Evolutionary conservation across 2,113 vertebrate genomes (phyloP).

Genomic region (Chascanopsetta lugubris): DNA sequence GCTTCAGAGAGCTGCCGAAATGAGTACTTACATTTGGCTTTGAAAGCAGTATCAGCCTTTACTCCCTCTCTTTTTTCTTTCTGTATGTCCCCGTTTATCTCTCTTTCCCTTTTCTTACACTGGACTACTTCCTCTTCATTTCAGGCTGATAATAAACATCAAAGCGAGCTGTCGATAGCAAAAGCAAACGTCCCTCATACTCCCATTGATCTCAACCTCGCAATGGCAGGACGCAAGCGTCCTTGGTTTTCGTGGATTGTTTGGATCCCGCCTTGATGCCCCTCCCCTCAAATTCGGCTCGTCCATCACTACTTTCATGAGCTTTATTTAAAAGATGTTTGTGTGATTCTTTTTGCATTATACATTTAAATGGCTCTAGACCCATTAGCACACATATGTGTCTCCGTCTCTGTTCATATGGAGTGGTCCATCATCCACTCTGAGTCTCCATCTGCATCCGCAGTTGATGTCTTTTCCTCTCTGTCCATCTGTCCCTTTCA

Average conservation of each 20-base stretch:
- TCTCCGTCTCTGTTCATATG: conserved; percentile 10
- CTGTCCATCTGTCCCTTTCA: conserved; percentile 41
- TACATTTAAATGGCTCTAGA: neutral
- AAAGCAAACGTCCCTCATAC: conserved; percentile 48
- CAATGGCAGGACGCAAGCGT: conserved; percentile 40
- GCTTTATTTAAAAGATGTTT: neutral
- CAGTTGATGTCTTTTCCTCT: conserved; percentile 22
- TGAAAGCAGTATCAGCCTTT: conserved; percentile 31
- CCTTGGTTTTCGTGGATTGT: conserved; percentile 59
- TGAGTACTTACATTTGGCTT: conserved; percentile 39
- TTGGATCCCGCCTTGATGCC: conserved; percentile 41
- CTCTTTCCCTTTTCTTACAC: conserved; percentile 39
- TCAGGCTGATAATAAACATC: conserved; percentile 51
- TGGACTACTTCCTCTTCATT: conserved; percentile 53
- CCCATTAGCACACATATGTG: conserved; percentile 6
- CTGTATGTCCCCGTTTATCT: neutral
- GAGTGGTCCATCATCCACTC: neutral
- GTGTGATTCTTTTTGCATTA: neutral
- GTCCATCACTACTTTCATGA: conserved; percentile 16
- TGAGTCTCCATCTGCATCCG: conserved; percentile 28
- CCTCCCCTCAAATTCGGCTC: conserved; percentile 22
- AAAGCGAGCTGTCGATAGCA: conserved; percentile 48
- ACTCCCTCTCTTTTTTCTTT: neutral
- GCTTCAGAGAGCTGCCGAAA: conserved; percentile 47
- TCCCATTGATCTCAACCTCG: conserved; percentile 48